phyloP scores from a whole-genome alignment of 2,113 vertebrate genomes.

The Stegastes partitus region DNA sequence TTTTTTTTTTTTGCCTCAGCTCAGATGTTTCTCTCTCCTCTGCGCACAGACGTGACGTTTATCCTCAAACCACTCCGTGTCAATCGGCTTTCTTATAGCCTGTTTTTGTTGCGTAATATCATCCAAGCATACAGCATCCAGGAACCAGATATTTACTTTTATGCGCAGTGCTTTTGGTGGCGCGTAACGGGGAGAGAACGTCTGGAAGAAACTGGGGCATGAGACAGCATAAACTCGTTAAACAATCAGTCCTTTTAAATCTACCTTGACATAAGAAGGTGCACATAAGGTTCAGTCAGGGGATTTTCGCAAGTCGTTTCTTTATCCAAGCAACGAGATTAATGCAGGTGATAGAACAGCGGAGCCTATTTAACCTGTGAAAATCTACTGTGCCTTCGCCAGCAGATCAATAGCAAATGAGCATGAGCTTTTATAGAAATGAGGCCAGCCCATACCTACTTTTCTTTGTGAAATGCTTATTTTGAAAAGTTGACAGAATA shows the following conservation, averaged over 20 bases:
- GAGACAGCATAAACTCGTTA: slow-evolving; percentile 61
- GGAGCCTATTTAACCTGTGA: slow-evolving; percentile 16
- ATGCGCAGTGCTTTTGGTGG: slow-evolving; percentile 48
- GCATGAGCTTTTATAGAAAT: not conserved
- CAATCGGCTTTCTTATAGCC: not conserved
- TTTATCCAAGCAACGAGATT: slow-evolving; percentile 70
- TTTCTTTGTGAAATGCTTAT: not conserved
- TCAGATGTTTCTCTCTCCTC: slow-evolving; percentile 22
- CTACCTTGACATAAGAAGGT: slow-evolving; percentile 64
- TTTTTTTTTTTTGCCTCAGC: not conserved
- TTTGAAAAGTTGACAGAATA: not conserved
- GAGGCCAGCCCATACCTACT: not conserved
- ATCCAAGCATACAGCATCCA: slow-evolving; percentile 2
- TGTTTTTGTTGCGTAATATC: slow-evolving; percentile 35
- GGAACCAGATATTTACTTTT: slow-evolving; percentile 34
- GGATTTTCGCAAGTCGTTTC: slow-evolving; percentile 61
- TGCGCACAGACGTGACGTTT: slow-evolving; percentile 60
- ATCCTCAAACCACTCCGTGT: slow-evolving; percentile 17
- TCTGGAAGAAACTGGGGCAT: slow-evolving; percentile 58
- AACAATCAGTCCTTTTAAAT: slow-evolving; percentile 55
- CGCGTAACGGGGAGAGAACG: not conserved
- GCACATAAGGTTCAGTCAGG: slow-evolving; percentile 35
- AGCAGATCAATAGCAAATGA: not conserved
- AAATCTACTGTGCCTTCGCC: not conserved
- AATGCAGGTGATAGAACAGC: slow-evolving; percentile 45